Percentiles rank a stretch among this genome's conserved stretches.
phyloP scores from a whole-genome alignment of 2,797 vertebrate species.

The Gymnoscopelus braueri region DNA sequence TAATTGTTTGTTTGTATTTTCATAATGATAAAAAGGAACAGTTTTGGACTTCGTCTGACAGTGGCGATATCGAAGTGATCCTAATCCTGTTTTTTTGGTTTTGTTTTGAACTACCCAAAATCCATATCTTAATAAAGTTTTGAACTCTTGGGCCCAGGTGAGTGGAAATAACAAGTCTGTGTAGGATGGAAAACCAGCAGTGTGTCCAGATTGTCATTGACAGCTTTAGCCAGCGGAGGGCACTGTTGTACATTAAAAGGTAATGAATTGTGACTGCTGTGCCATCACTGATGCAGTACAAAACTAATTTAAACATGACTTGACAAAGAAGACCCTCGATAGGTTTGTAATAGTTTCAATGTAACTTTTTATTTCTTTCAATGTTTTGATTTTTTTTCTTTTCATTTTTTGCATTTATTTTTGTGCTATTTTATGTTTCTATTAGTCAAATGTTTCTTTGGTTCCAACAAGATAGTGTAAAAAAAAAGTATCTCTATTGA shows the following conservation, averaged over 20 bases:
- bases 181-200: too few species aligned
- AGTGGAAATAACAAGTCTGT: too few species aligned
- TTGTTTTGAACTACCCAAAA: too few species aligned
- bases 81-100: too few species aligned
- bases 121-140: too few species aligned
- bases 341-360: slow-evolving; percentile 68
- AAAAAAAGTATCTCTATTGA: slow-evolving; percentile 75
- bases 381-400: slow-evolving; percentile 62
- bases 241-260: slow-evolving; percentile 45
- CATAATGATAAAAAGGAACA: too few species aligned
- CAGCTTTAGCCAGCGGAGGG: slow-evolving; percentile 65
- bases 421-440: slow-evolving; percentile 81
- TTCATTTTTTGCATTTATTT: slow-evolving; percentile 76
- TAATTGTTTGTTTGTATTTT: too few species aligned
- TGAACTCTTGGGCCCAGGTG: too few species aligned
- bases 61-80: too few species aligned
- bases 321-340: slow-evolving; percentile 56
- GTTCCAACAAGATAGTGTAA: slow-evolving; percentile 80
- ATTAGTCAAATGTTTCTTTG: slow-evolving; percentile 81
- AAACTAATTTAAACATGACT: slow-evolving; percentile 28
- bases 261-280: slow-evolving; percentile 36
- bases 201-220: slow-evolving; percentile 23
- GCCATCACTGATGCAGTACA: slow-evolving; percentile 59
- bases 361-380: slow-evolving; percentile 67
- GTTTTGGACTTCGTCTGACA: too few species aligned